Base-by-base conservation (phyloP, 2,113 vertebrate genomes). In the Cynocephalus volans region DNA sequence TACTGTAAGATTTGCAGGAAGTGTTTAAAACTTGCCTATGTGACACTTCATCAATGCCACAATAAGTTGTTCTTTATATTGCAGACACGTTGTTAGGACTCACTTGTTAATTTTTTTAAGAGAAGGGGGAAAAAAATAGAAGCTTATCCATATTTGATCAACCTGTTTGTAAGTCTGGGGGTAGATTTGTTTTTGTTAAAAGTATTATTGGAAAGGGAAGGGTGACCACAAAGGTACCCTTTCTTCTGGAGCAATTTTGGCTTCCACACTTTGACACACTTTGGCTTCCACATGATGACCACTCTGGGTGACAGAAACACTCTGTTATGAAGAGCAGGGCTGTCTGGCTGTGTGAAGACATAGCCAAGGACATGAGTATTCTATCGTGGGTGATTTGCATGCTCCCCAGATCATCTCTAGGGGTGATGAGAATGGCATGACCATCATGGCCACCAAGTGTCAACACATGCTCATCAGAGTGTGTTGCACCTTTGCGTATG, bases 31-130 rank as follows among this genome's bases (percentile, higher is more conserved):
- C 96, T 93, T 94, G 33, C 90, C 97, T 98, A 98, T 98, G 89
- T 82, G 97, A 97, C 95, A 77, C 73, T 98, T 98, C 31, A 90
- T 97, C 95, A 97, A 95, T 90, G 97, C 95, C 75, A 95, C 81
- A 92, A 91, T 96, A 97, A n/a, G 48, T 54, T 41, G 26, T 97
- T 81, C 65, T 98, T 98, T 97, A 89, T 95, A 90, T 88, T 96
- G 1, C 1, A 91, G 45, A 64, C 73, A 88, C 93, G 88, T 93
- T 96, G 3, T 91, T 95, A 93, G 90, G 92, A 97, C 45, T 95
- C 84, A 93, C 96, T 96, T 96, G 90, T 96, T 96, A 98, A 94
- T 97, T 95, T 96, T 94, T 95, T 84, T 87, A 84, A 95, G 77
- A 86, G 31, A 75, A 50, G 36, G 26, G 23, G 5, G 11, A n/a